Conservation (phyloP, 2,888 invertebrate genomes). For the Zaprionus obscuricornis region DNA sequence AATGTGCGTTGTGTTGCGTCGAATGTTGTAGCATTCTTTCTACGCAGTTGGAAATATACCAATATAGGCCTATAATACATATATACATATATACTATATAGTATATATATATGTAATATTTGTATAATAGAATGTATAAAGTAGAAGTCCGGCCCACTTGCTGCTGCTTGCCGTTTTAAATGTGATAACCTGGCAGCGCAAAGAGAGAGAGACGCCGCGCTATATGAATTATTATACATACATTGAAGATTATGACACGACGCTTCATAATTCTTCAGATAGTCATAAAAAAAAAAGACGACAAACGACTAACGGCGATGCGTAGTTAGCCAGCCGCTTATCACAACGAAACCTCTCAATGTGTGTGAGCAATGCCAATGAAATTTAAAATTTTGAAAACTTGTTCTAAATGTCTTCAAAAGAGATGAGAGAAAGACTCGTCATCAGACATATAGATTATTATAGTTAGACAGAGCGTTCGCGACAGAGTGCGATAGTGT, state of each 20-base stretch:
- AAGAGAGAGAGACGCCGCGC: conserved; percentile 61
- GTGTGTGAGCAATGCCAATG: conserved; percentile 47
- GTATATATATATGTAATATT: too few relatives aligned
- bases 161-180: too few relatives aligned
- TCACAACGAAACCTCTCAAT: too few relatives aligned
- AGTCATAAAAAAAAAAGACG: not conserved
- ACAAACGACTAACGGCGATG: conserved; percentile 20
- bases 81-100: too few relatives aligned
- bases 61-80: conserved; percentile 12
- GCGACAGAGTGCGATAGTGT: too few relatives aligned
- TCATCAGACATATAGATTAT: too few relatives aligned
- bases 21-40: too few relatives aligned
- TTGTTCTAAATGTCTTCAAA: conserved; percentile 26
- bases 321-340: conserved; percentile 53
- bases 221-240: too few relatives aligned
- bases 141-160: conserved; percentile 58
- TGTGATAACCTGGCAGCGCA: conserved; percentile 55
- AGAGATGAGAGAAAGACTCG: not conserved
- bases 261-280: too few relatives aligned
- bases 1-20: conserved; percentile 16
- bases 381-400: conserved; percentile 51
- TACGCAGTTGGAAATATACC: conserved; percentile 57
- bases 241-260: too few relatives aligned
- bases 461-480: not conserved
- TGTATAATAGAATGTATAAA: too few relatives aligned